Conservation (phyloP, 2,888 invertebrate genomes). For the Eudasyphora cyanicolor region DNA sequence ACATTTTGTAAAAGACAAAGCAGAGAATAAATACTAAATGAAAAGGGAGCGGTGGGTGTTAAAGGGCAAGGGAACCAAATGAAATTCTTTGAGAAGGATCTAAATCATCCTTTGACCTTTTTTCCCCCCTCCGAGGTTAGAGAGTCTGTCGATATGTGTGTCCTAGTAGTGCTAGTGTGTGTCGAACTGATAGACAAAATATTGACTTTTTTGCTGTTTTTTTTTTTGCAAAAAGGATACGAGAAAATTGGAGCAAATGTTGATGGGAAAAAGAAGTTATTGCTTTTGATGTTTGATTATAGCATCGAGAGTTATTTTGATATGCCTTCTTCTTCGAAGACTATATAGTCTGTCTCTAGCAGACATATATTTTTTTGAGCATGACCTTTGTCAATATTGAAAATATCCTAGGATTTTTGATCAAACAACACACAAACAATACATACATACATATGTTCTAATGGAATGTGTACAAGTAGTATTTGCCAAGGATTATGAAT, state of each 20-base stretch:
- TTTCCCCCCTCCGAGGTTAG: too few species aligned
- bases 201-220: neutral
- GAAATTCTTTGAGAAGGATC: neutral
- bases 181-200: neutral
- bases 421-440: too few species aligned
- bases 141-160: too few species aligned
- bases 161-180: neutral
- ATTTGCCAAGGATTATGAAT: neutral
- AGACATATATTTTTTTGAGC: neutral
- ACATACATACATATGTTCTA: too few species aligned
- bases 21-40: too few species aligned
- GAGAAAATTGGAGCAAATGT: neutral
- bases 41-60: too few species aligned
- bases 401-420: too few species aligned
- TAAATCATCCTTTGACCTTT: constrained; percentile 21
- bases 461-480: neutral
- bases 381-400: neutral
- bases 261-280: too few species aligned
- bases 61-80: neutral
- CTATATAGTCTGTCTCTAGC: neutral
- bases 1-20: neutral
- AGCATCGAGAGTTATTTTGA: neutral
- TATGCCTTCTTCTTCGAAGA: neutral
- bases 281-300: neutral
- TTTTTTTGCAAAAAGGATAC: neutral